phyloP scores from a whole-genome alignment of 1,140 invertebrate species.

The Bombus huntii region DNA sequence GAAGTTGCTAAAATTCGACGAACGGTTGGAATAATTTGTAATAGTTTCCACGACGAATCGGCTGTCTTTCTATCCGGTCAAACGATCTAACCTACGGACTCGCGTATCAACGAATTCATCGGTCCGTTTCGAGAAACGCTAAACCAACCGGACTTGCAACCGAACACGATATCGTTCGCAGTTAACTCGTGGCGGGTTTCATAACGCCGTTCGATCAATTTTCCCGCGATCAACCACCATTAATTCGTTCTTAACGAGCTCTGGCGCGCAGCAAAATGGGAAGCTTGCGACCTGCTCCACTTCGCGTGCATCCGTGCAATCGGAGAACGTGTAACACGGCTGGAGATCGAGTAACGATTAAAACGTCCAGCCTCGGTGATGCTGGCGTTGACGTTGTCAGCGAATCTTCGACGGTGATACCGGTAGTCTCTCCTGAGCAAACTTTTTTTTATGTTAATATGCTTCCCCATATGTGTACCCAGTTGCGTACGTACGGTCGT shows the following conservation, averaged over 20 bases:
- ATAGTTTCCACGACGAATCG: background rate
- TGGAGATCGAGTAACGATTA: slow-evolving; percentile 25
- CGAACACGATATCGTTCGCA: slow-evolving; percentile 16
- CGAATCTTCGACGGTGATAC: slow-evolving; percentile 13
- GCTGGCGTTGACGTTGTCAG: slow-evolving; percentile 28
- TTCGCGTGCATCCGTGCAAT: background rate
- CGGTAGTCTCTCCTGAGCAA: slow-evolving; percentile 32
- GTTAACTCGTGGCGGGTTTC: slow-evolving; percentile 2
- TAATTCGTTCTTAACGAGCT: slow-evolving; percentile 2
- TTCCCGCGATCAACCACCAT: background rate
- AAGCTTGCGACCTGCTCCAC: background rate
- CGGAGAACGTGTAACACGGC: slow-evolving; percentile 3
- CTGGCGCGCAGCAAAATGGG: background rate
- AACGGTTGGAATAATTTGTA: background rate
- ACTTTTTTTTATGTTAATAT: slow-evolving; percentile 38
- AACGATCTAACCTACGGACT: background rate
- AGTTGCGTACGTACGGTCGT: background rate
- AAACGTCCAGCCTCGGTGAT: background rate
- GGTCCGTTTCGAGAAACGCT: slow-evolving; percentile 10
- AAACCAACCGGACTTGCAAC: background rate
- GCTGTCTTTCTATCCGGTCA: background rate
- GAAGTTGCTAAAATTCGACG: background rate
- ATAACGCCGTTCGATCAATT: slow-evolving; percentile 9
- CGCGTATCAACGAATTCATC: background rate
- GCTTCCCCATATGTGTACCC: slow-evolving; percentile 4